Evolutionary conservation across 35 echinoderm and acorn worm species (phyloP), one percentile per base, ranked within the genome.

Genomic region (Ptychodera flava): DNA sequence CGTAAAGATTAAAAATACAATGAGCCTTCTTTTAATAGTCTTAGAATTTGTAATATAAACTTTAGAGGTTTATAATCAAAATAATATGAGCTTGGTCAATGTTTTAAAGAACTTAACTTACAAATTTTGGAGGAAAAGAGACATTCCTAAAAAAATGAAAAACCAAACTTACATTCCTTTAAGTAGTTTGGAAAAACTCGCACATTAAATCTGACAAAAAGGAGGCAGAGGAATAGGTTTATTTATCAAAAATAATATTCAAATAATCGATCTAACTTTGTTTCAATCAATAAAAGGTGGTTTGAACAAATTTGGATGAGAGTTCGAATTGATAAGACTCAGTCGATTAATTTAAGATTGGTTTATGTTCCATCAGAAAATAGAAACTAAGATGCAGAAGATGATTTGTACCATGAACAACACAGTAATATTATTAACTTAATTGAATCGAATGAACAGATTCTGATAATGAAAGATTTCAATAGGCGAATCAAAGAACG

Each of bases 161-260:
- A 32, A 29, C 27, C 77, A 33, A 34, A 77, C 28, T 16, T 87
- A 16, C 78, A 78, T 0, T 29, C 16, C 0, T 87, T 34, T 87
- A 87, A 79, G 79, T 87, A 32, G 85, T 34, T 87, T 35, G 77
- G 77, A 35, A 87, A 87, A 79, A 87, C 78, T 87, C 45, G 45
- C 22, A 64, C 15, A 36, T 29, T 27, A 16, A n/a, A n/a, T n/a
- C n/a, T n/a, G n/a, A n/a, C n/a, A 79, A 31, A 87, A 79, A 36
- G 36, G 77, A 34, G 85, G 85, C n/a, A 77, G 85, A n/a, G 85
- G 85, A 22, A 79, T 87, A 16, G 85, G 85, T 29, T 35, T 87
- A 1, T 36, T 79, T 34, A 33, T 87, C 0, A 77, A 45, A 1
- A 78, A 87, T 87, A 78, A 87, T 34, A 36, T 87, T 1, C 31